Conservation (phyloP, 2,113 vertebrate genomes). For the Plestiodon gilberti region DNA sequence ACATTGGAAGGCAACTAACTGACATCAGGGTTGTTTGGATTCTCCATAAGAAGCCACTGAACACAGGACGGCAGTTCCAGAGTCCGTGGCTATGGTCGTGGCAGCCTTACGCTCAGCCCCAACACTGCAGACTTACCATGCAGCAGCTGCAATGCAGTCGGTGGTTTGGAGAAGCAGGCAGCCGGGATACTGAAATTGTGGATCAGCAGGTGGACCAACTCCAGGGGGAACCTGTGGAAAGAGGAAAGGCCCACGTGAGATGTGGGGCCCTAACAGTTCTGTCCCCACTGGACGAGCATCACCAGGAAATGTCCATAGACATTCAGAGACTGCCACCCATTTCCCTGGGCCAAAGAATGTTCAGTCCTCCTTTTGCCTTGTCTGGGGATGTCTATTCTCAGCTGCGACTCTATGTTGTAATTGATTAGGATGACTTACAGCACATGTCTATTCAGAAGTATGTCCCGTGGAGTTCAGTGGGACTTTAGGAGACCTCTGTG, state of each 20-base stretch:
- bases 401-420: neutral
- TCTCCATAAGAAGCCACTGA: too few species aligned
- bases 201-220: slow-evolving; percentile 71
- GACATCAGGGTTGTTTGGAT: too few species aligned
- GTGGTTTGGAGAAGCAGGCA: slow-evolving; percentile 75
- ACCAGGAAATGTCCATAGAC: neutral
- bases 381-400: neutral
- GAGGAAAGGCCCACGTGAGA: neutral
- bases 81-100: too few species aligned
- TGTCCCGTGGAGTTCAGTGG: too few species aligned
- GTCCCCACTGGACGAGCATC: too few species aligned
- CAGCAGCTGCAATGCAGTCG: slow-evolving; percentile 71
- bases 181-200: slow-evolving; percentile 71
- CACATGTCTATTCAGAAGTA: too few species aligned
- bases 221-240: slow-evolving; percentile 64
- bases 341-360: neutral
- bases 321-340: neutral
- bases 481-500: too few species aligned
- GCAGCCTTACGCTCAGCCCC: neutral
- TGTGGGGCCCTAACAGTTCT: rapidly evolving
- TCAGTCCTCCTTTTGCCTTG: neutral
- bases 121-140: slow-evolving; percentile 64
- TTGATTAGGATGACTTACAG: too few species aligned
- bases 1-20: too few species aligned
- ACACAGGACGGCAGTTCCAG: too few species aligned